A percentile compares a stretch with the other conserved stretches of the same genome.
phyloP scores from a whole-genome alignment of 2,888 invertebrate species.

The Heliconius sara region DNA sequence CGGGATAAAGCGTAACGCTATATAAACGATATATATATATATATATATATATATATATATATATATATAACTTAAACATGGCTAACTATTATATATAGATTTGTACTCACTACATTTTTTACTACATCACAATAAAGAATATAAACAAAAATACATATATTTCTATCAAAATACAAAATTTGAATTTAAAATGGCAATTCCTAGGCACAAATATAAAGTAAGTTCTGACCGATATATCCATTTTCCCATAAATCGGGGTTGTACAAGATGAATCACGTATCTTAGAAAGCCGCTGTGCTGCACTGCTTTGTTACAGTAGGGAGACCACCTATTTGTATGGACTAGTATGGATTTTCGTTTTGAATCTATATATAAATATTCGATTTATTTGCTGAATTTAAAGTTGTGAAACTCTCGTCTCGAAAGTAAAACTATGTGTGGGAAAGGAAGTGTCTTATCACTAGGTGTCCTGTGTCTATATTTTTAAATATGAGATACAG shows the following conservation, averaged over 20 bases:
- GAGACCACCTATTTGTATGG: conserved; percentile 23
- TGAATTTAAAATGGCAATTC: conserved; percentile 25
- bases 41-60: no score
- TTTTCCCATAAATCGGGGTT: conserved; percentile 43
- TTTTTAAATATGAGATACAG: not conserved
- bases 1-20: no score
- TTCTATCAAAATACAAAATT: not conserved
- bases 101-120: not conserved
- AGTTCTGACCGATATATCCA: conserved; percentile 38
- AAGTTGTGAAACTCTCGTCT: no score
- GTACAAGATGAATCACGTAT: conserved; percentile 71
- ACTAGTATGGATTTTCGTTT: not conserved
- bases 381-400: no score
- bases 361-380: not conserved
- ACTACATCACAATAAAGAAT: not conserved
- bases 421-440: no score
- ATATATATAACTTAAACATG: no score
- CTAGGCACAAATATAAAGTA: conserved; percentile 34
- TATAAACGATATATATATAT: no score
- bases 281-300: conserved; percentile 59
- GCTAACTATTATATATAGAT: not conserved
- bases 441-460: not conserved
- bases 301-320: conserved; percentile 26
- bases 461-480: not conserved
- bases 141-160: not conserved